Evolutionary conservation across 2,797 vertebrate species (phyloP), one percentile per base, ranked within the genome.

Genomic region (Tenualosa thibaudeaui): DNA sequence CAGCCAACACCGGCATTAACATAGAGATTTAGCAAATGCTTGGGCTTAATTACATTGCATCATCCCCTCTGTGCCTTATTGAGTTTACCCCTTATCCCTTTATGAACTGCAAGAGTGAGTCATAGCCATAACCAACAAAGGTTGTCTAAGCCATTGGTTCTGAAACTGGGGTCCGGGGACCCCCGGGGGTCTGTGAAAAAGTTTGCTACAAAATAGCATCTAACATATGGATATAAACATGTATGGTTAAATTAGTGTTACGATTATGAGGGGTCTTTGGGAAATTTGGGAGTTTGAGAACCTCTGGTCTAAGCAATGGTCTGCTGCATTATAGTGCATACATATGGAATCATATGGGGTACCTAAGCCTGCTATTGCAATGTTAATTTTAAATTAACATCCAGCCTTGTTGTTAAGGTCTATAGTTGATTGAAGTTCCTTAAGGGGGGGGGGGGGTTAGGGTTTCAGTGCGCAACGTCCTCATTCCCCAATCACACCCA

Each of bases 21-120:
- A 46, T 43, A 19, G 71, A 40, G 71, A 78, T 78, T 78, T 78
- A 78, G 71, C 40, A 46, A 78, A 78, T 78, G 71, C 71, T 78
- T 43, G 46, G 71, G 19, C 71, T 78, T 78, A 43, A 78, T 78
- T 78, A 78, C 37, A 78, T 78, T 78, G 71, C 71, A 78, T 78
- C 71, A 78, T 19, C 37, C 71, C 40, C 37, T 8, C 65, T 15
- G 71, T 43, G 40, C 40, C 71, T 43, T 37, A 78, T 8, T 46
- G 71, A 43, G 40, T 78, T 78, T 78, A 78, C 37, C 71, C 71
- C 43, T 75, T 78, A 37, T 40, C 3, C 71, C 43, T 43, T 78
- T 46, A 22, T 46, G 71, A 17, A 43, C 40, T 46, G 15, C 7
- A 78, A 22, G 37, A 78, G 19, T 46, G 71, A 46, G 40, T 40